Evolutionary conservation across 2,113 vertebrate species (phyloP).

Genomic region (Piaya cayana): DNA sequence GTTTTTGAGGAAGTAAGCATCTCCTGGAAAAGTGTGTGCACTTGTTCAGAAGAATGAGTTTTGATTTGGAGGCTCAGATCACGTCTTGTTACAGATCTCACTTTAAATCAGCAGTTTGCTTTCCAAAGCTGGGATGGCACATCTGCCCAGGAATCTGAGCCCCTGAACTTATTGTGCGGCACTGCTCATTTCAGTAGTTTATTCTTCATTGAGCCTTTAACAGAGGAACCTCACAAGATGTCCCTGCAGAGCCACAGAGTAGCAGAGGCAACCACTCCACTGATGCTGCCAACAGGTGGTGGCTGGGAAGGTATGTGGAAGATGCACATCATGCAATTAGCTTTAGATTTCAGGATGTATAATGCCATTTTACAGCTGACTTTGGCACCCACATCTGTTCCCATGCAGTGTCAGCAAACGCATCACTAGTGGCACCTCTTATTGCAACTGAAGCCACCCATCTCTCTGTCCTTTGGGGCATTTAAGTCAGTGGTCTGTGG

Average conservation of each 20-base stretch:
- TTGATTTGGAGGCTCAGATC: fast-evolving
- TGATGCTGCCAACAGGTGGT: background rate
- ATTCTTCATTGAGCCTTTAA: background rate
- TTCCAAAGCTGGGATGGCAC: background rate
- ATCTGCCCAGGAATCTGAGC: background rate
- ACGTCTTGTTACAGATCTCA: background rate
- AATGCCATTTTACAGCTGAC: background rate
- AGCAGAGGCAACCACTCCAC: fast-evolving
- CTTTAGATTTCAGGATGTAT: background rate
- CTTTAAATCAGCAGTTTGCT: background rate
- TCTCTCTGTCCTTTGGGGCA: no score
- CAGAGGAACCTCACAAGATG: background rate
- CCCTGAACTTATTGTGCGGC: background rate
- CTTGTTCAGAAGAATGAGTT: background rate
- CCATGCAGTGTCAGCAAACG: fast-evolving
- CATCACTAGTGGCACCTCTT: background rate
- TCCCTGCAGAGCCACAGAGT: background rate
- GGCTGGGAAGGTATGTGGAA: background rate
- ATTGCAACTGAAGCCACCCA: background rate
- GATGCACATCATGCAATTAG: fast-evolving
- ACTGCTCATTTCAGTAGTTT: fast-evolving
- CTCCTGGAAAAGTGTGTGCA: background rate
- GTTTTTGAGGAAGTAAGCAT: background rate
- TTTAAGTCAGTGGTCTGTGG: fast-evolving
- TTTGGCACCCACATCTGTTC: fast-evolving